A percentile compares a stretch with the other conserved stretches of the same genome.
Conservation (phyloP, 2,113 vertebrate genomes). For the Oryctolagus cuniculus region DNA sequence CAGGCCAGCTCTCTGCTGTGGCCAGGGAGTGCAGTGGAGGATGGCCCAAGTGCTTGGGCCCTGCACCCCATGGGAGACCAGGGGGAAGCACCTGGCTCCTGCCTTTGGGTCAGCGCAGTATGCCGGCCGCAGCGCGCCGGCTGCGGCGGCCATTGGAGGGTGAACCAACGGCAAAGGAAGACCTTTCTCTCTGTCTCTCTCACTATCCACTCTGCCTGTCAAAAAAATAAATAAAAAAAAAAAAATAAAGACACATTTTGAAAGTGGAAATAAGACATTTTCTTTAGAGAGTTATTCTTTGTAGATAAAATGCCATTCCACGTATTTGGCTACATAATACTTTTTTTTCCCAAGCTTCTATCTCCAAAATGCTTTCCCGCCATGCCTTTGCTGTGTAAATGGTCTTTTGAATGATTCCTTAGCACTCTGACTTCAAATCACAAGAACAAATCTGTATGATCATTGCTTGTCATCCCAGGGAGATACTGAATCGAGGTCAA, state of each 20-base stretch:
- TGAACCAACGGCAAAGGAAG: no score
- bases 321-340: background rate
- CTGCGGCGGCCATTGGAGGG: no score
- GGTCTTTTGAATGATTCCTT: background rate
- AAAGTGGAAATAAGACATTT: background rate
- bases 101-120: no score
- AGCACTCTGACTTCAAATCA: background rate
- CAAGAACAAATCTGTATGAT: background rate
- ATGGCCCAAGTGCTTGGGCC: no score
- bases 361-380: background rate
- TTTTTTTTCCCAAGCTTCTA: background rate
- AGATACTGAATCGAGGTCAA: background rate
- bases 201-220: no score
- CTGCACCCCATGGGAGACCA: no score
- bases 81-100: no score
- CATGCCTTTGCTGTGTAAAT: background rate
- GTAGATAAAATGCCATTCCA: background rate
- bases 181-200: no score
- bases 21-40: no score
- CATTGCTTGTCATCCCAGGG: background rate
- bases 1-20: no score
- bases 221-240: no score
- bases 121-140: no score
- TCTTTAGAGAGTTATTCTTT: background rate
- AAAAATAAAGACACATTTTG: background rate